Conservation (phyloP, 2,797 vertebrate species). For the Cirrhinus mrigala region DNA sequence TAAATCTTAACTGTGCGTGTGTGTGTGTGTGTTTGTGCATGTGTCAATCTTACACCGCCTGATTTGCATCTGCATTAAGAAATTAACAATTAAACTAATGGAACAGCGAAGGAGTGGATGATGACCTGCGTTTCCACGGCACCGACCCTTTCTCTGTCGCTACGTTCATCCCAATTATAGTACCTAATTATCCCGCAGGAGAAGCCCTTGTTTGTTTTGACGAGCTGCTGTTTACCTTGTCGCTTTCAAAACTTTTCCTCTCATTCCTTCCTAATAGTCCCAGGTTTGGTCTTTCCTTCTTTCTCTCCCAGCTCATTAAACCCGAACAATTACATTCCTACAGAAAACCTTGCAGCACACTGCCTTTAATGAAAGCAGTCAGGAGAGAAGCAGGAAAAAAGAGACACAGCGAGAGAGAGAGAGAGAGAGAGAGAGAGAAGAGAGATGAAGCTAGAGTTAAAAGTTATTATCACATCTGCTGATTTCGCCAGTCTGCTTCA, state of each 20-base stretch:
- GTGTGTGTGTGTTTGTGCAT: constrained; percentile 2
- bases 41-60: constrained; percentile 26
- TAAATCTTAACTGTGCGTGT: constrained; percentile 35
- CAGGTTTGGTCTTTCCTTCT: constrained; percentile 63
- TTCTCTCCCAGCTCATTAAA: constrained; percentile 80
- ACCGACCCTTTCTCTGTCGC: constrained; percentile 32
- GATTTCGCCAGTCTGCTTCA: constrained; percentile 67
- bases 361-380: constrained; percentile 76
- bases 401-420: constrained; percentile 54
- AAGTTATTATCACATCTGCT: constrained; percentile 75
- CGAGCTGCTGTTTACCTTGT: constrained; percentile 55
- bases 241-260: constrained; percentile 65
- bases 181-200: constrained; percentile 61
- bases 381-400: constrained; percentile 67
- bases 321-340: constrained; percentile 79
- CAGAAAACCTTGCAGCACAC: constrained; percentile 73
- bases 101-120: constrained; percentile 19
- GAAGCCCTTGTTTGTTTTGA: constrained; percentile 69
- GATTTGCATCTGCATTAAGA: constrained; percentile 57
- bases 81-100: constrained; percentile 61
- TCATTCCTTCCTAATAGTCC: constrained; percentile 64
- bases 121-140: constrained; percentile 43
- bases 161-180: constrained; percentile 60
- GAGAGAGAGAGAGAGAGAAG: constrained; percentile 1
- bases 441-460: constrained; percentile 69